A percentile compares a stretch with the other conserved stretches of the same genome.
phyloP scores from a whole-genome alignment of 2,797 vertebrate species.

The Lates japonicus region DNA sequence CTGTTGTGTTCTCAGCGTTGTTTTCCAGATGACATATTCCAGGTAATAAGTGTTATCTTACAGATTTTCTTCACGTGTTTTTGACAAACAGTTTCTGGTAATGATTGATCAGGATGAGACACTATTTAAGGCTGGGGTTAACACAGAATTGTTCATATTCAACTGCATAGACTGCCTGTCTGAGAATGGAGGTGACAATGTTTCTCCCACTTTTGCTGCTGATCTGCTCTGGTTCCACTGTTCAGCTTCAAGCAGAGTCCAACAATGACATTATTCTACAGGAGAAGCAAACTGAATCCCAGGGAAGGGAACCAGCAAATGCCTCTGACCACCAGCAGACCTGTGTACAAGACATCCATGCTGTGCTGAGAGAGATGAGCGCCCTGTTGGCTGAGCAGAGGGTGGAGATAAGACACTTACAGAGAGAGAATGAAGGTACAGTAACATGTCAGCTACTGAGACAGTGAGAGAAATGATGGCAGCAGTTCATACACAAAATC shows the following conservation, averaged over 20 bases:
- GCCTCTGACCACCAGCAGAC: not conserved
- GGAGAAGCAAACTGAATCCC: not conserved
- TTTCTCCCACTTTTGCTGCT: slow-evolving; percentile 46
- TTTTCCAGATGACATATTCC: no score
- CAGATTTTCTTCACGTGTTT: not conserved
- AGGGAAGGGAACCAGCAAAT: not conserved
- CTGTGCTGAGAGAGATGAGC: slow-evolving; percentile 63
- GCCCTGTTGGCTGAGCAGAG: slow-evolving; percentile 31
- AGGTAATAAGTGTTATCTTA: slow-evolving; percentile 5
- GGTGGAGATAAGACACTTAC: slow-evolving; percentile 46
- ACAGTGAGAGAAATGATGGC: not conserved
- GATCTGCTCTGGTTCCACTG: slow-evolving; percentile 23
- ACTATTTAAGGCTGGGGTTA: slow-evolving; percentile 29
- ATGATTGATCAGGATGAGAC: slow-evolving; percentile 25
- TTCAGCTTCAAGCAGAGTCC: slow-evolving; percentile 8
- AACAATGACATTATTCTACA: slow-evolving; percentile 33
- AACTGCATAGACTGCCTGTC: not conserved
- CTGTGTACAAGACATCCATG: slow-evolving; percentile 29
- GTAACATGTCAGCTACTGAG: not conserved
- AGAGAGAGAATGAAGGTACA: slow-evolving; percentile 49
- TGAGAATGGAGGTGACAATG: slow-evolving; percentile 21
- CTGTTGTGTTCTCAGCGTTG: no score
- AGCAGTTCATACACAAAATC: not conserved
- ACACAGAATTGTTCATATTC: not conserved
- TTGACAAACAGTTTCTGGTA: not conserved